Percentiles rank a stretch among this genome's conserved stretches.
phyloP scores from a whole-genome alignment of 2,113 vertebrate species.

The Podiceps cristatus region DNA sequence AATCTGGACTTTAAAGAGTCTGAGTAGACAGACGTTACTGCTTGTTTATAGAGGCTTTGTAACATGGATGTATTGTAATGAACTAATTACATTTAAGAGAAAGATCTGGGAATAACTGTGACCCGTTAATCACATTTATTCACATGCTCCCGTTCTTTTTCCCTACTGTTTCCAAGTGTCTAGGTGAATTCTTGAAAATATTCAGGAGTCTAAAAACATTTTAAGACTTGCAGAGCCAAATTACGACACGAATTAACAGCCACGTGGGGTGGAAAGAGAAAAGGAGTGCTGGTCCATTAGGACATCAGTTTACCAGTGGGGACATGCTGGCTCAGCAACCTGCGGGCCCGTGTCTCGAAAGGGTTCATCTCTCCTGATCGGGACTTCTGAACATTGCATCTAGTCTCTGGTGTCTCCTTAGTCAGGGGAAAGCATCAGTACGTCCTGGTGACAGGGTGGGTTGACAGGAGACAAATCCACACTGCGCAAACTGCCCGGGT shows the following conservation, averaged over 20 bases:
- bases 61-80: background rate
- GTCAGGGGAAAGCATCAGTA: background rate
- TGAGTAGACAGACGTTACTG: background rate
- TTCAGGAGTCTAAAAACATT: background rate
- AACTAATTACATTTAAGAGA: constrained; percentile 37
- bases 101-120: constrained; percentile 16
- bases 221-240: background rate
- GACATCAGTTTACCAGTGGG: background rate
- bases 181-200: background rate
- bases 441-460: background rate
- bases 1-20: constrained; percentile 27
- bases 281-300: background rate
- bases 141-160: background rate
- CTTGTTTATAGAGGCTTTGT: constrained; percentile 29
- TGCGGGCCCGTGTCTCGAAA: rapidly evolving
- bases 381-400: background rate
- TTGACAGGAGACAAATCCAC: background rate
- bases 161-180: background rate
- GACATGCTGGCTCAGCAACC: background rate
- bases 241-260: background rate
- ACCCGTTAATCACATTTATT: background rate
- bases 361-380: background rate
- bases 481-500: rapidly evolving
- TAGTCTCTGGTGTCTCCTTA: background rate
- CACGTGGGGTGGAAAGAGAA: background rate